These are phyloP conservation scores for Nannobrachium achirus DNA, from an alignment of 2,113 vertebrate species.

Conservation along the genomic window DNA sequence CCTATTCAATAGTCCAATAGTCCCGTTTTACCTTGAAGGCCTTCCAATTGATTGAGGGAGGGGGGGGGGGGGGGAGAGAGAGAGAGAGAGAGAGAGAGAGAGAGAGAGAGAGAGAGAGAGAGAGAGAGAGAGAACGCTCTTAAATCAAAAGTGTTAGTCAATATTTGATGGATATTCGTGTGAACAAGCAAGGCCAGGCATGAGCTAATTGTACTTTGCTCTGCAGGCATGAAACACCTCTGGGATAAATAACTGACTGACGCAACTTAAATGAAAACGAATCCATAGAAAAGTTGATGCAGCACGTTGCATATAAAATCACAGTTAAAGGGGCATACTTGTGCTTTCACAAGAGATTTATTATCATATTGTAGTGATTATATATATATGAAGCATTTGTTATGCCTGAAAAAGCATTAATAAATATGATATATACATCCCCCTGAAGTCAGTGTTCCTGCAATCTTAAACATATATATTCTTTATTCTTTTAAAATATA, in stretches of 20 bases:
- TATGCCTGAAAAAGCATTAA: constrained; percentile 38
- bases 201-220: constrained; percentile 9
- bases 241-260: background rate
- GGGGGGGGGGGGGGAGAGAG: too few species aligned
- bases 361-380: constrained; percentile 46
- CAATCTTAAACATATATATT: constrained; percentile 25
- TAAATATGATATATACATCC: constrained; percentile 27
- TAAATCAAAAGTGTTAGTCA: constrained; percentile 9
- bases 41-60: too few species aligned
- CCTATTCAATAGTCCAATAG: too few species aligned
- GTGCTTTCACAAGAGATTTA: constrained; percentile 55
- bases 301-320: background rate
- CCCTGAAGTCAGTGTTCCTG: constrained; percentile 54
- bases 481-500: constrained; percentile 26
- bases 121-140: background rate
- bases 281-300: too few species aligned
- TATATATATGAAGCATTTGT: constrained; percentile 46
- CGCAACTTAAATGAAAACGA: background rate
- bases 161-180: constrained; percentile 38
- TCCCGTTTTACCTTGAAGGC: too few species aligned
- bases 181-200: background rate
- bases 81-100: too few species aligned
- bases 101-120: too few species aligned
- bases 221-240: constrained; percentile 14
- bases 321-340: constrained; percentile 5